These are phyloP conservation scores for Myotis findleyi DNA, from an alignment of 2,797 vertebrate genomes.

Conservation along the genomic window DNA sequence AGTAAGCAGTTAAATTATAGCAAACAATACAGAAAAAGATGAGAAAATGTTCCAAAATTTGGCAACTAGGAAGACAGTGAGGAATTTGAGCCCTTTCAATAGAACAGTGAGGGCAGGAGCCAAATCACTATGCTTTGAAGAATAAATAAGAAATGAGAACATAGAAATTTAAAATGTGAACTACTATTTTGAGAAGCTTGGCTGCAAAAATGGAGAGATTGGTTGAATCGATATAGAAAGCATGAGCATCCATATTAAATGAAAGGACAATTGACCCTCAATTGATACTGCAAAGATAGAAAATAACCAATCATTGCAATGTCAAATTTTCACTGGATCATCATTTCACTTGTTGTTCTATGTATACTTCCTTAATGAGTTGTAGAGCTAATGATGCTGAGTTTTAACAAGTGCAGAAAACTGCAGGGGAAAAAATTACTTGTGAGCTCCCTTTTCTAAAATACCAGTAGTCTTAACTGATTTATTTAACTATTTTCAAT, in stretches of 20 bases:
- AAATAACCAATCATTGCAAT: neutral
- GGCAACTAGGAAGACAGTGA: neutral
- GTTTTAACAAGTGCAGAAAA: conserved; percentile 22
- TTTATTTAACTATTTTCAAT: conserved; percentile 28
- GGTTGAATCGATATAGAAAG: neutral
- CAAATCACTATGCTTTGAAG: conserved; percentile 9
- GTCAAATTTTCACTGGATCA: neutral
- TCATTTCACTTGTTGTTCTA: conserved; percentile 35
- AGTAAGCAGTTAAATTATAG: neutral
- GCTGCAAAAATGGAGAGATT: neutral
- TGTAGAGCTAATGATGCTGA: neutral
- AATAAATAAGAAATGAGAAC: neutral
- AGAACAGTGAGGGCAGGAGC: neutral
- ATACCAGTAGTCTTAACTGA: neutral
- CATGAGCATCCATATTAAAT: neutral
- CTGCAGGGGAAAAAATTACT: neutral
- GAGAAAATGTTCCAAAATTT: neutral
- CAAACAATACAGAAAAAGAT: conserved; percentile 17
- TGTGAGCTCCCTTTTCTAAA: neutral
- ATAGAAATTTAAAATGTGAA: conserved; percentile 17
- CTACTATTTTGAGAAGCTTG: neutral
- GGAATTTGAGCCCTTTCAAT: neutral
- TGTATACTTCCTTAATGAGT: neutral
- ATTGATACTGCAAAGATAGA: neutral
- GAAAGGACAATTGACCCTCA: neutral